Evolutionary conservation across 2,113 vertebrate species (phyloP).

Genomic region (Catharus fuscescens): DNA sequence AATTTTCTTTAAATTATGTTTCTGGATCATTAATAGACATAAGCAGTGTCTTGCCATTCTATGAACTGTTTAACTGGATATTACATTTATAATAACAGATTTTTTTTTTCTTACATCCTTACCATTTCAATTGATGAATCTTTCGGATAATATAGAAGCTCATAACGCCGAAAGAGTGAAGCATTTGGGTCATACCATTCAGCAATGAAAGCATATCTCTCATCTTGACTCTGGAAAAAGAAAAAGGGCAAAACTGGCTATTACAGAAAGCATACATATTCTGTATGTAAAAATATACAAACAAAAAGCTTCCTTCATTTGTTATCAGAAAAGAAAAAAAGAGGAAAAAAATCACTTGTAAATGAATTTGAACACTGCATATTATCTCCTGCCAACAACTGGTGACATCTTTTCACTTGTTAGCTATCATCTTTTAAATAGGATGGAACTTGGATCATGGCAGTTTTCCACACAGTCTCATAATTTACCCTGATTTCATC

Average conservation of each 20-base stretch:
- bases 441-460: background rate
- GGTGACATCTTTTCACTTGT: background rate
- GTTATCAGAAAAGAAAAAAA: background rate
- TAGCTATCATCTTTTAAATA: background rate
- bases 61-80: background rate
- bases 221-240: conserved; percentile 80
- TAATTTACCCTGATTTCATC: background rate
- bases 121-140: conserved; percentile 96
- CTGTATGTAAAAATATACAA: background rate
- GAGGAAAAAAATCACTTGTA: background rate
- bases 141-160: conserved; percentile 90
- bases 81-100: background rate
- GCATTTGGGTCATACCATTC: conserved; percentile 94
- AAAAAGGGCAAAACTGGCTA: background rate
- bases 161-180: conserved; percentile 87
- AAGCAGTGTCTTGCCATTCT: background rate
- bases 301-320: background rate
- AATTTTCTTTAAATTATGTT: background rate
- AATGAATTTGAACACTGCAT: background rate
- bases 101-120: conserved; percentile 7
- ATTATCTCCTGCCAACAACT: background rate
- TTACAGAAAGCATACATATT: background rate
- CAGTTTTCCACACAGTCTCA: background rate
- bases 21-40: background rate
- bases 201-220: conserved; percentile 88